phyloP scores from a whole-genome alignment of 1,140 invertebrate genomes.

The Drosophila mayri region DNA sequence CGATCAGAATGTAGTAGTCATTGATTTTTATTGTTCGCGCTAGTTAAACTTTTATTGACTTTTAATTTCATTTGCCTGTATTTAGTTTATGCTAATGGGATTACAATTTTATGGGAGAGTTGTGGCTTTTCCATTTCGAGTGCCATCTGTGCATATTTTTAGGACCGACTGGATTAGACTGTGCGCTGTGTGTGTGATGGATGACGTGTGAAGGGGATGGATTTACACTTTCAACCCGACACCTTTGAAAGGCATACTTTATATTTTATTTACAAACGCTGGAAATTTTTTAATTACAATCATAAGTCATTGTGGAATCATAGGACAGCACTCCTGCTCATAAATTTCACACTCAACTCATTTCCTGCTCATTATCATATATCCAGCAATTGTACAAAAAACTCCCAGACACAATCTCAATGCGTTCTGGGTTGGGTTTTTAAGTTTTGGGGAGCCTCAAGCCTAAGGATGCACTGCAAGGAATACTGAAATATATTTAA shows the following conservation, averaged over 20 bases:
- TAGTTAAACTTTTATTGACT: constrained; percentile 53
- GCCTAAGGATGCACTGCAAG: constrained; percentile 5
- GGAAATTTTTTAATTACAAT: constrained; percentile 64
- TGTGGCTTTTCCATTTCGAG: constrained; percentile 32
- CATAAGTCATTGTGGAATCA: constrained; percentile 64
- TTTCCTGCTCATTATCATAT: constrained; percentile 82
- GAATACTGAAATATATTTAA: background rate
- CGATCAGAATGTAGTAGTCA: constrained; percentile 17
- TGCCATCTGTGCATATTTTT: constrained; percentile 53
- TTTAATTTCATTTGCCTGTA: constrained; percentile 52
- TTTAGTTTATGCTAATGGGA: constrained; percentile 52
- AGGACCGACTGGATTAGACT: constrained; percentile 19
- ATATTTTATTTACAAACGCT: constrained; percentile 40
- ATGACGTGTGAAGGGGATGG: constrained; percentile 34
- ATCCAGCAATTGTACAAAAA: constrained; percentile 63
- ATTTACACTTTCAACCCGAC: constrained; percentile 22
- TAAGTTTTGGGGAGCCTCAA: constrained; percentile 30
- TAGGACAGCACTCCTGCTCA: constrained; percentile 69
- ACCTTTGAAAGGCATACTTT: constrained; percentile 28
- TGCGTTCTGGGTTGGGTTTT: constrained; percentile 49
- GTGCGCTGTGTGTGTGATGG: constrained; percentile 12
- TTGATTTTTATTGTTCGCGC: constrained; percentile 47
- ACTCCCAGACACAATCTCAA: constrained; percentile 34
- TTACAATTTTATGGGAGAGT: constrained; percentile 42
- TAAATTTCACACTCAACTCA: constrained; percentile 82